These are phyloP conservation scores for Nanorana parkeri DNA, from an alignment of 2,113 vertebrate species.

Conservation along the genomic window DNA sequence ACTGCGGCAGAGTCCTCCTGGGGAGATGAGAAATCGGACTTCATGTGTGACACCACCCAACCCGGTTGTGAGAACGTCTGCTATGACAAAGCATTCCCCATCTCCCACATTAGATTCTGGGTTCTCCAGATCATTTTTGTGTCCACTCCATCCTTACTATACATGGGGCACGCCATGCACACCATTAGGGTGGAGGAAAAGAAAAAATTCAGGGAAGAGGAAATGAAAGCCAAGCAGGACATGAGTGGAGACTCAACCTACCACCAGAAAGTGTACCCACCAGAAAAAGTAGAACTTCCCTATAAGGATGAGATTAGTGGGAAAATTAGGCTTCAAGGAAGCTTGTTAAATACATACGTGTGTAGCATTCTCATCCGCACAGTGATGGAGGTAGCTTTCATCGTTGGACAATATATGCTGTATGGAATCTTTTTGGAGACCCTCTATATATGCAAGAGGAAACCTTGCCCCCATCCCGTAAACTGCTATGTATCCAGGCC, in stretches of 20 bases:
- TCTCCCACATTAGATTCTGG: conserved; percentile 96
- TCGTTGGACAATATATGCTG: conserved; percentile 89
- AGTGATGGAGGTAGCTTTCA: conserved; percentile 90
- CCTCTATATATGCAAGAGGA: conserved; percentile 83
- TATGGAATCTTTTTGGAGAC: conserved; percentile 91
- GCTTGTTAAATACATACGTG: conserved; percentile 88
- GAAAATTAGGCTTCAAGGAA: conserved; percentile 81
- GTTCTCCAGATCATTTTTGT: conserved; percentile 97
- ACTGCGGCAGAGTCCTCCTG: conserved; percentile 95
- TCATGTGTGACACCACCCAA: conserved; percentile 90
- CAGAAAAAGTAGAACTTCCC: conserved; percentile 71
- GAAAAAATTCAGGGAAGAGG: conserved; percentile 71
- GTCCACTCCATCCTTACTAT: conserved; percentile 92
- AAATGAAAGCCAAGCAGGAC: conserved; percentile 54
- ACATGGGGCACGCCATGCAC: conserved; percentile 95
- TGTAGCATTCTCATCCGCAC: conserved; percentile 93
- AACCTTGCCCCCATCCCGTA: conserved; percentile 90
- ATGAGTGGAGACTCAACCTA: conserved; percentile 52
- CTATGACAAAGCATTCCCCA: conserved; percentile 95
- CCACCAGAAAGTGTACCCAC: conserved; percentile 69
- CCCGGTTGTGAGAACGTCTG: conserved; percentile 95
- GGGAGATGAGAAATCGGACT: conserved; percentile 95
- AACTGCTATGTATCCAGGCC: conserved; percentile 96
- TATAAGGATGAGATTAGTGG: conserved; percentile 71
- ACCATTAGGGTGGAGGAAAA: conserved; percentile 89